Conservation (phyloP, 2,888 invertebrate genomes). For the Nomada fabriciana region DNA sequence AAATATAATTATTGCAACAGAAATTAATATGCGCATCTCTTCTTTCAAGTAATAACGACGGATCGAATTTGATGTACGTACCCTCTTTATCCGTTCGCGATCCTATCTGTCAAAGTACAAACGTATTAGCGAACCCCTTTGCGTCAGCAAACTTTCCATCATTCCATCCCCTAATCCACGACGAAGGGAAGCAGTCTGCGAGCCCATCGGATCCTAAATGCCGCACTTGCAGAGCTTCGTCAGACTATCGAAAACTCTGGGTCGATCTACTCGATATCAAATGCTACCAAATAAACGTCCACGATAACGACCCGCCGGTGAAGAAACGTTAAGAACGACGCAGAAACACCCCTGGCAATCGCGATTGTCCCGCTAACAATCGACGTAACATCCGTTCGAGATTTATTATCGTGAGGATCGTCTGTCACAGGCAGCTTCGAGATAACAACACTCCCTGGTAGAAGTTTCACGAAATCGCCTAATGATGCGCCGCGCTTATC, state of each 20-base stretch:
- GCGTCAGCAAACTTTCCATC: no score
- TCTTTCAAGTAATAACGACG: no score
- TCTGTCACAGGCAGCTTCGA: constrained; percentile 23
- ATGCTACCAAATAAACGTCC: no score
- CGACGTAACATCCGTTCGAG: constrained; percentile 35
- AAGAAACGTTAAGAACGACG: constrained; percentile 12
- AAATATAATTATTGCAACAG: neutral
- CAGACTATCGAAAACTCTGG: neutral
- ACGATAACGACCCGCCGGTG: no score
- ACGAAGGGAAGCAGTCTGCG: neutral
- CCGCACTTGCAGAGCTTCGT: neutral
- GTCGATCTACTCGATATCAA: no score
- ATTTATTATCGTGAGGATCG: constrained; percentile 40
- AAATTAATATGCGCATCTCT: no score
- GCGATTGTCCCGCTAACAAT: constrained; percentile 28
- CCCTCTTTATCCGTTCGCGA: no score
- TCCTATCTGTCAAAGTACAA: no score
- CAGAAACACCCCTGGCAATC: neutral
- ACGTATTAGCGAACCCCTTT: no score
- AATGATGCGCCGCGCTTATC: constrained; percentile 58
- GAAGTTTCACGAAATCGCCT: constrained; percentile 30
- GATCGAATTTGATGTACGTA: no score
- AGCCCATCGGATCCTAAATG: neutral
- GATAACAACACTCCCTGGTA: constrained; percentile 55
- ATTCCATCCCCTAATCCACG: neutral